A percentile compares a stretch with the other conserved stretches of the same genome.
These are phyloP conservation scores for Spisula solida DNA, from an alignment of 2,888 invertebrate species.

Conservation along the genomic window DNA sequence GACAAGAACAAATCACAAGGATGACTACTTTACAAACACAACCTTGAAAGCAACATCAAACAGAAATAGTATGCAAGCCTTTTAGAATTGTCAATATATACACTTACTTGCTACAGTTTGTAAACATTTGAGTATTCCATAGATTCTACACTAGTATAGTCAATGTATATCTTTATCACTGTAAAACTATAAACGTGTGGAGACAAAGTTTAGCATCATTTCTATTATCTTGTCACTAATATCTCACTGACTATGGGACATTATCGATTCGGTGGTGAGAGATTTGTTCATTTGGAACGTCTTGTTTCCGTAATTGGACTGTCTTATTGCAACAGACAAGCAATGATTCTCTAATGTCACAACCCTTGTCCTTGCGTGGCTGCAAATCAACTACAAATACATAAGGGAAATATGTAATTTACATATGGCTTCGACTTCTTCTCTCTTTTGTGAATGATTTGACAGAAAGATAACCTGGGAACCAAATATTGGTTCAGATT, in stretches of 20 bases:
- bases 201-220: not conserved
- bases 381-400: not conserved
- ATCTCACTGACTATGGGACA: not conserved
- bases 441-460: not conserved
- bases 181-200: not conserved
- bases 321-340: not conserved
- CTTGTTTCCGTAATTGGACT: not conserved
- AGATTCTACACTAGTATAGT: not conserved
- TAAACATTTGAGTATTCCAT: too few relatives aligned
- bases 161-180: not conserved
- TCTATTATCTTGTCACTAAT: not conserved
- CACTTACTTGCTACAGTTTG: too few relatives aligned
- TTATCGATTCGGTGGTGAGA: not conserved
- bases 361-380: too few relatives aligned
- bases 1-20: too few relatives aligned
- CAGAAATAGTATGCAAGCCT: too few relatives aligned
- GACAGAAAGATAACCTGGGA: not conserved
- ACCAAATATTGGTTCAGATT: not conserved
- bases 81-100: too few relatives aligned
- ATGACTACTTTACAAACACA: too few relatives aligned
- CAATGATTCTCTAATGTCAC: not conserved
- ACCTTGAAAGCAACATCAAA: too few relatives aligned
- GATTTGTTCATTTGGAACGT: not conserved
- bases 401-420: not conserved
- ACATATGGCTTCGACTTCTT: not conserved